Base-by-base conservation (phyloP, 2,888 invertebrate genomes). In the Scaptomyza tumidula region DNA sequence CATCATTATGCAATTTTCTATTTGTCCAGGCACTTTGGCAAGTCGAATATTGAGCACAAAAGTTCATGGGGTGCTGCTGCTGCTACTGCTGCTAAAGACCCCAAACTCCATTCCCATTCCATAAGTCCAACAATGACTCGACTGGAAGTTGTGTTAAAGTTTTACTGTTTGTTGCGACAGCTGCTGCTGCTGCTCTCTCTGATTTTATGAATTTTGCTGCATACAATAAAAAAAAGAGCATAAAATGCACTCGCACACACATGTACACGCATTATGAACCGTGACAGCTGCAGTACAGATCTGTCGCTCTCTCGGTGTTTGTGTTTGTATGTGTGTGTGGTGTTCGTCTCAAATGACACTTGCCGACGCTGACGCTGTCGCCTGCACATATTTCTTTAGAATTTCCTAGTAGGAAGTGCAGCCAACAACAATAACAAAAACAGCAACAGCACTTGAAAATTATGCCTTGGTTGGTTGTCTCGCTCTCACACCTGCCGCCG, bases 371-470 rank as follows among this genome's bases (percentile, higher is more conserved):
- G 27, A 6, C 41, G 48, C 24, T 44, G 50, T 58, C 41, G 64
- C 24, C 75, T 75, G 80, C 75, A 82, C 73, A 85, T 75, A 65
- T 74, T 87, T 78, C 86, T 68, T 49, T 66, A 71, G 79, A 84
- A 85, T 84, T 85, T 74, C 82, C 85, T 78, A 86, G 74, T 78
- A 87, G 83, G 83, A 84, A 84, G 87, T 87, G 85, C 87, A 84
- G 63, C 57, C 56, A 71, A 57, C 55, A 62, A 46, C 31, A 58
- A 35, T 33, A 63, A 43, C 37, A 63, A 33, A 29, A 55, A 59
- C 55, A 52, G 45, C 16, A 45, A 61, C 49, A 68, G 54, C 84
- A 86, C 83, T 83, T 83, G 86, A 86, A 75, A 78, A 80, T 65
- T 73, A 69, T 86, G 29, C 60, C 71, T 59, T 52, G 70, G 65